Conservation (phyloP, 2,797 vertebrate genomes). For the Lophotriccus pileatus region DNA sequence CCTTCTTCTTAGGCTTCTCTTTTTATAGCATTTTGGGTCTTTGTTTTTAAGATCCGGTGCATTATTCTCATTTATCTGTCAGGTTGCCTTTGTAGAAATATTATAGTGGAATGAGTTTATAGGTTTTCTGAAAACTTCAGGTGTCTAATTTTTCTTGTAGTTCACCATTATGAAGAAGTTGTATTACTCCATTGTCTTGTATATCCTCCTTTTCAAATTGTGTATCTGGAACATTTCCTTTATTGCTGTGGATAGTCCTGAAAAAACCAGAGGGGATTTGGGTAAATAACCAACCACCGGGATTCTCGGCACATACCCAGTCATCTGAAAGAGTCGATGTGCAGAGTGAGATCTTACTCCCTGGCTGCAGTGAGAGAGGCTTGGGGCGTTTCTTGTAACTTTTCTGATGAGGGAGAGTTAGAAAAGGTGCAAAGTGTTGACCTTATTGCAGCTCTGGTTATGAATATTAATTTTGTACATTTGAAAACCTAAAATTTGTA, state of each 20-base stretch:
- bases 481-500: background rate
- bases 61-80: background rate
- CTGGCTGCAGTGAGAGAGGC: background rate
- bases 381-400: background rate
- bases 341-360: background rate
- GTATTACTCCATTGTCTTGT: background rate
- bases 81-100: background rate
- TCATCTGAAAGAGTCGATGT: background rate
- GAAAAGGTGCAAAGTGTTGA: background rate
- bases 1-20: background rate
- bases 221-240: background rate
- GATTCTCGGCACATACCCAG: background rate
- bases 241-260: background rate
- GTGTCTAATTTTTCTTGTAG: background rate
- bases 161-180: background rate
- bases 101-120: background rate
- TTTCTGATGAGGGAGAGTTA: background rate
- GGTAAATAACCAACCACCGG: background rate
- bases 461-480: background rate
- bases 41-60: background rate
- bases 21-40: background rate
- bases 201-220: background rate
- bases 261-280: background rate
- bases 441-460: background rate
- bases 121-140: background rate